phyloP scores from a whole-genome alignment of 2,797 vertebrate species.

The Malurus leucopterus region DNA sequence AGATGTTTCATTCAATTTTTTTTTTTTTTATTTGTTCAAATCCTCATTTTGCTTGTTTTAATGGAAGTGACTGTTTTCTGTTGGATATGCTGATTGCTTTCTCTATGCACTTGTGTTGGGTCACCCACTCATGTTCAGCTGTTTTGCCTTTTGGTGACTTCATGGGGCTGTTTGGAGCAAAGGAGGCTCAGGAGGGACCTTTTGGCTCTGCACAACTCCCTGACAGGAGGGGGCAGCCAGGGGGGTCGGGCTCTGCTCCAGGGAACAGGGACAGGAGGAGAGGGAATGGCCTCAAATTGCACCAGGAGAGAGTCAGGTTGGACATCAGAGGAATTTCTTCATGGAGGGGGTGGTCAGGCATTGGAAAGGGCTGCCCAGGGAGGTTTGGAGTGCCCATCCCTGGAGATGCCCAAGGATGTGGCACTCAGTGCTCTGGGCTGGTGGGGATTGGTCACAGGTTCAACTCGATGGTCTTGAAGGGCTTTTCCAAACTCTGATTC shows the following conservation, averaged over 20 bases:
- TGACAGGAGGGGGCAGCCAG: accelerated
- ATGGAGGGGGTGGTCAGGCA: accelerated
- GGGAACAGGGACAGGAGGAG: background rate
- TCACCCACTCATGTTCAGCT: background rate
- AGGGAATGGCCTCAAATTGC: accelerated
- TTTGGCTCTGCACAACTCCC: background rate
- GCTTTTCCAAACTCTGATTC: background rate
- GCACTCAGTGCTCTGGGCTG: background rate
- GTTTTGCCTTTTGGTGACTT: background rate
- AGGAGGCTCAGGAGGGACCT: background rate
- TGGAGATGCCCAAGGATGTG: accelerated
- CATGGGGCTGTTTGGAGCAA: background rate
- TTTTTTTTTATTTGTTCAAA: background rate
- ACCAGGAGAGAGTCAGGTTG: accelerated
- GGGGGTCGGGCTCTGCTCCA: accelerated
- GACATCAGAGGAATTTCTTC: background rate
- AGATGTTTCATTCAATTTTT: background rate
- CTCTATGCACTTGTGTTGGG: accelerated
- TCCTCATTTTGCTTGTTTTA: background rate
- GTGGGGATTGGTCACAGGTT: accelerated
- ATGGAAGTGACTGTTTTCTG: background rate
- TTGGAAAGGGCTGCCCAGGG: accelerated
- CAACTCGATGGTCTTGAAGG: accelerated
- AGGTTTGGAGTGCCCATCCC: accelerated
- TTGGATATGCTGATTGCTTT: background rate